Evolutionary conservation across 2,113 vertebrate genomes (phyloP).

Genomic region (Rhabdornis inornatus): DNA sequence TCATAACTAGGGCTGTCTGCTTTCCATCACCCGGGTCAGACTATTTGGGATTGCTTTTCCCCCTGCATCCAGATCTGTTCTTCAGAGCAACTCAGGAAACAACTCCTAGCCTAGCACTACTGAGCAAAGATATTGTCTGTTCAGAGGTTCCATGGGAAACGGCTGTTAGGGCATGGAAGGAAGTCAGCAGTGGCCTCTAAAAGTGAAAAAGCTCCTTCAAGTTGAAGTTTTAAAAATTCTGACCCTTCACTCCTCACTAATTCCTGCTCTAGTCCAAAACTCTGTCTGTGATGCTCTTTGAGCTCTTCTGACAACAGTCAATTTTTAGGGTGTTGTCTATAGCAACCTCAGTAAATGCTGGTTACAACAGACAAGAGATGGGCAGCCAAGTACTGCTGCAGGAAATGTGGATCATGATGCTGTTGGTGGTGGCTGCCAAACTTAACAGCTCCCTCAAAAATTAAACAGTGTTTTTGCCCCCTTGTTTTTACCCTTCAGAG

Average conservation of each 20-base stretch:
- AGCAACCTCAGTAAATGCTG: background rate
- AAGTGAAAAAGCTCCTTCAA: background rate
- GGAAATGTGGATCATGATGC: background rate
- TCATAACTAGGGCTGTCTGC: slow-evolving; percentile 18
- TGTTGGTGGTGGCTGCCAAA: background rate
- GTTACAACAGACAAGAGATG: background rate
- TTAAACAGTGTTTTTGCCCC: slow-evolving; percentile 24
- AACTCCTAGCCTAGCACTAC: slow-evolving; percentile 4
- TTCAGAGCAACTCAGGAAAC: background rate
- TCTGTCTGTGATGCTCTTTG: background rate
- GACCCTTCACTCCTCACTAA: background rate
- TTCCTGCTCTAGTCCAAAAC: background rate
- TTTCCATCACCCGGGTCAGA: background rate
- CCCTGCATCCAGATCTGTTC: background rate
- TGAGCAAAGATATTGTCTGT: background rate
- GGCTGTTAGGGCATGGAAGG: background rate
- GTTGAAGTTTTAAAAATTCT: background rate
- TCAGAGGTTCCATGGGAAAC: background rate
- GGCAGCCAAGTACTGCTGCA: background rate
- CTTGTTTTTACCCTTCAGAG: slow-evolving; percentile 22
- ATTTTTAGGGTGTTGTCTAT: background rate
- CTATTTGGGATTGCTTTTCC: background rate
- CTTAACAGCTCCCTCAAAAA: slow-evolving; percentile 11
- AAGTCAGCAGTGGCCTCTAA: background rate
- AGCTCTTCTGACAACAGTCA: background rate